Conservation (phyloP, 2,113 vertebrate genomes). For the Hirundichthys speculiger region DNA sequence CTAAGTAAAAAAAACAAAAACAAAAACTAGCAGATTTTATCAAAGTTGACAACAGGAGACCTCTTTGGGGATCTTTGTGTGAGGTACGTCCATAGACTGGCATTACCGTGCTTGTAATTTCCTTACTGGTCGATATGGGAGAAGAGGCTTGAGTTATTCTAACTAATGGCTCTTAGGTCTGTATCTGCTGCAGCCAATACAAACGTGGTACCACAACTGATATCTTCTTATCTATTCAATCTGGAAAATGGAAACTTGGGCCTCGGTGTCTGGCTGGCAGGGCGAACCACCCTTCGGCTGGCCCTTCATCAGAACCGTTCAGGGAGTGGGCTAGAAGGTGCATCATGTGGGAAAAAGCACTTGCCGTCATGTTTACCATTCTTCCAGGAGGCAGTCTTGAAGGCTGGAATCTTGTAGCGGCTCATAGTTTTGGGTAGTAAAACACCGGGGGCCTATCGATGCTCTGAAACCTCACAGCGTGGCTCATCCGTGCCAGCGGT, state of each 20-base stretch:
- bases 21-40: conserved; percentile 63
- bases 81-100: conserved; percentile 50
- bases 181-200: conserved; percentile 44
- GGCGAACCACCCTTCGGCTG: conserved; percentile 24
- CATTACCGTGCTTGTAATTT: conserved; percentile 63
- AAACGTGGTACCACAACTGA: conserved; percentile 57
- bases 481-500: conserved; percentile 75
- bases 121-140: conserved; percentile 39
- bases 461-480: conserved; percentile 61
- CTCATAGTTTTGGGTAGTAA: conserved; percentile 59
- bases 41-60: conserved; percentile 76
- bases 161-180: conserved; percentile 62
- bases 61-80: conserved; percentile 80
- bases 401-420: conserved; percentile 40
- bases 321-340: conserved; percentile 21
- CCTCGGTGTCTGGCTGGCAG: conserved; percentile 25
- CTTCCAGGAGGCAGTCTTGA: conserved; percentile 53
- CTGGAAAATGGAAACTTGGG: conserved; percentile 52
- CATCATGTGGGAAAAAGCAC: conserved; percentile 55
- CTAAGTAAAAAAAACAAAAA: conserved; percentile 71
- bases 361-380: conserved; percentile 65
- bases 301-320: conserved; percentile 41
- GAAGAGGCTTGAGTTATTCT: conserved; percentile 61
- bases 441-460: conserved; percentile 59
- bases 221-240: conserved; percentile 67